A percentile compares a stretch with the other conserved stretches of the same genome.
phyloP scores from a whole-genome alignment of 2,113 vertebrate genomes.

The Crotalus horridus region DNA sequence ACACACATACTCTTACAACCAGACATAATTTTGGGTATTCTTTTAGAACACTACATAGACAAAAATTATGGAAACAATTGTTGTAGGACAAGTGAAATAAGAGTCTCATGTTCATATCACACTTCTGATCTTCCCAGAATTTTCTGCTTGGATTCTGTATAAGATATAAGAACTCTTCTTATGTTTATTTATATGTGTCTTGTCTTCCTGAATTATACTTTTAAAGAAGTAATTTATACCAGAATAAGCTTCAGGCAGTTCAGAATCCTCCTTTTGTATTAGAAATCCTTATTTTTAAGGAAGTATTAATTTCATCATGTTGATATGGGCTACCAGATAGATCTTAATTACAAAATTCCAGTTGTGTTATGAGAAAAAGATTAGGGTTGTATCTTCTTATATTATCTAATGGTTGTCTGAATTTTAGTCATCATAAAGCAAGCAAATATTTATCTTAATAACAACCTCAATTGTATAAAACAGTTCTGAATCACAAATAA shows the following conservation, averaged over 20 bases:
- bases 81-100: neutral
- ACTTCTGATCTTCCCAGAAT: neutral
- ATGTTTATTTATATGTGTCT: neutral
- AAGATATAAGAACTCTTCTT: neutral
- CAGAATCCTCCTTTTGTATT: slow-evolving; percentile 1
- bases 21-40: neutral
- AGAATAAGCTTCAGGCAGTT: neutral
- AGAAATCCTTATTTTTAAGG: slow-evolving; percentile 11
- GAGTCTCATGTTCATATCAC: neutral
- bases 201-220: neutral
- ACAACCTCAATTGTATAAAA: slow-evolving; percentile 30
- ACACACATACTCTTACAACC: neutral
- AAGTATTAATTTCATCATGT: slow-evolving; percentile 27
- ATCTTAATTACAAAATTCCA: neutral
- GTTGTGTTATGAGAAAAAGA: neutral
- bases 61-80: neutral
- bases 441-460: slow-evolving; percentile 44
- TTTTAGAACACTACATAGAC: neutral
- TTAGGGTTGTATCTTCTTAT: neutral
- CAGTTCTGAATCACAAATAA: slow-evolving; percentile 27
- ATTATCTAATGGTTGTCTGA: neutral
- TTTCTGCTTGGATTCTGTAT: neutral
- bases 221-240: neutral
- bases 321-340: neutral
- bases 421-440: neutral